Conservation (phyloP, 1,140 invertebrate genomes). For the Latrodectus geometricus region DNA sequence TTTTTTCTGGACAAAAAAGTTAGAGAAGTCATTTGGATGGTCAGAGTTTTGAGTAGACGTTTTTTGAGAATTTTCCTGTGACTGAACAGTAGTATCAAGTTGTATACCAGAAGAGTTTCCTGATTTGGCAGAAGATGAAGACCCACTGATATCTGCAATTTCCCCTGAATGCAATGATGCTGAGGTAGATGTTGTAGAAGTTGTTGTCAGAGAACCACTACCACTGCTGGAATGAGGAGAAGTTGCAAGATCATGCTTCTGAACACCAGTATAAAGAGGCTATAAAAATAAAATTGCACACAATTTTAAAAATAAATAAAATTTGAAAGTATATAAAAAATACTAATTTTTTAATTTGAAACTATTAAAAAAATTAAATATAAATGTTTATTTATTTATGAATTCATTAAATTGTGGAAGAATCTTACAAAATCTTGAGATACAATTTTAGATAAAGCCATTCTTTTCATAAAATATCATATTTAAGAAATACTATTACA, state of each 20-base stretch:
- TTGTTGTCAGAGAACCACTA: neutral
- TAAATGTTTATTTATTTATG: too few relatives aligned
- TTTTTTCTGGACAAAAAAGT: neutral
- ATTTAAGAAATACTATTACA: too few relatives aligned
- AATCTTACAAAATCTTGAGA: too few relatives aligned
- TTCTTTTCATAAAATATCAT: too few relatives aligned
- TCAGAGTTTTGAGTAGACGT: constrained; percentile 44
- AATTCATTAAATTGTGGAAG: too few relatives aligned
- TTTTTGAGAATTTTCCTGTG: constrained; percentile 16
- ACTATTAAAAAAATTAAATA: too few relatives aligned
- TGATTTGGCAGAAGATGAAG: constrained; percentile 20
- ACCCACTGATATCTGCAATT: neutral
- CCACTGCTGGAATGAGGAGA: constrained; percentile 21
- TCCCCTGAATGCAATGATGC: neutral
- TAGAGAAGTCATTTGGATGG: neutral
- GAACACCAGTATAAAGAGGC: neutral
- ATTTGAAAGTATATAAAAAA: too few relatives aligned
- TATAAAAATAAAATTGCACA: neutral
- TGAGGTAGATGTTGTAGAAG: constrained; percentile 2
- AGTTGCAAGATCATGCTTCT: neutral
- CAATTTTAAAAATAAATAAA: too few relatives aligned
- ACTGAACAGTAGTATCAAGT: neutral
- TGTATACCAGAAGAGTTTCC: neutral
- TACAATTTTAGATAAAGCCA: too few relatives aligned
- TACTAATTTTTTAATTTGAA: too few relatives aligned